Evolutionary conservation across 2,797 vertebrate species (phyloP).

Genomic region (Characodon lateralis): DNA sequence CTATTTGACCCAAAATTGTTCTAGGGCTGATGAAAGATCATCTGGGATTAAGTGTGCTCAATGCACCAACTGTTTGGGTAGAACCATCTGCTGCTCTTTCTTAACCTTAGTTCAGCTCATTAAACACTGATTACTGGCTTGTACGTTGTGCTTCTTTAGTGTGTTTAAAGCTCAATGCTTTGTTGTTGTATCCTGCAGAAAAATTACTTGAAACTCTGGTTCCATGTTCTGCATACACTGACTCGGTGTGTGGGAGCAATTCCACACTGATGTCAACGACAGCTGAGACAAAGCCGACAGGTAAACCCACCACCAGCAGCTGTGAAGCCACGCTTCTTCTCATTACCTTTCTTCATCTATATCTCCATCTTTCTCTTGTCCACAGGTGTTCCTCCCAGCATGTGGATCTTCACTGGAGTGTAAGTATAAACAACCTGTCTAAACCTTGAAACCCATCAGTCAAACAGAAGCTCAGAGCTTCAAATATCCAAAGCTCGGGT

Average conservation of each 20-base stretch:
- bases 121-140: neutral
- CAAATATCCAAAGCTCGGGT: too few relatives aligned
- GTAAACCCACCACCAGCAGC: neutral
- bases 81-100: neutral
- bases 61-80: neutral
- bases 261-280: too few relatives aligned
- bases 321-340: neutral
- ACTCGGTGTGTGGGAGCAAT: neutral
- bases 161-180: neutral
- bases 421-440: neutral
- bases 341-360: neutral
- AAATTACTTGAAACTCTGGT: neutral
- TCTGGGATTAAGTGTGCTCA: neutral
- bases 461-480: too few relatives aligned
- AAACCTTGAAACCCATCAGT: too few relatives aligned
- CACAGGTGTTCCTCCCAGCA: neutral
- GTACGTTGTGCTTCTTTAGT: neutral
- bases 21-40: rapidly evolving
- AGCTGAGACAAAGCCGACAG: neutral
- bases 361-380: neutral
- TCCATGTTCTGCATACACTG: neutral
- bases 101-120: neutral
- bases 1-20: neutral
- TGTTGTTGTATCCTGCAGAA: neutral
- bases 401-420: neutral